Percentiles rank a stretch among this genome's conserved stretches.
phyloP scores from a whole-genome alignment of 2,888 invertebrate genomes.

The Pherbina coryleti region DNA sequence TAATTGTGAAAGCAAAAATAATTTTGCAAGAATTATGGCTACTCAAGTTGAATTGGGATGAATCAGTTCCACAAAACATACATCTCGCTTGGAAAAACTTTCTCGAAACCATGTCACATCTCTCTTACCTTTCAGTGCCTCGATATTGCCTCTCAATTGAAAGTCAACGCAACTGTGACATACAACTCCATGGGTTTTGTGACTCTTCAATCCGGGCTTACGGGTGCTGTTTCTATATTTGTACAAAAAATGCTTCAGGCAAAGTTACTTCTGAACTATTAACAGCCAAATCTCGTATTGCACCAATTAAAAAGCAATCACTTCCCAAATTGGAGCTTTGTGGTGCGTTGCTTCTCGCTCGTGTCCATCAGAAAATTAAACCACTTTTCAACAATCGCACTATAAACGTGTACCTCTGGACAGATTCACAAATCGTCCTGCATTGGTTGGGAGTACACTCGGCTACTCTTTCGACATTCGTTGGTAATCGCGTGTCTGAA shows the following conservation, averaged over 20 bases:
- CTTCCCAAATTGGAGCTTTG: too few relatives aligned
- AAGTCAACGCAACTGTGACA: background rate
- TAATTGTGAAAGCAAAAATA: background rate
- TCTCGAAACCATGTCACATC: background rate
- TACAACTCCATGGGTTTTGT: background rate
- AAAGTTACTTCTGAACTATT: too few relatives aligned
- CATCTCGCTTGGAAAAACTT: background rate
- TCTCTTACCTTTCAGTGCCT: background rate
- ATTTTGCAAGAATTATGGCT: too few relatives aligned
- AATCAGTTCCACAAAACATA: background rate
- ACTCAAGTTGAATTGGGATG: too few relatives aligned
- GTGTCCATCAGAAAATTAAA: too few relatives aligned
- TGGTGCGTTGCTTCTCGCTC: too few relatives aligned
- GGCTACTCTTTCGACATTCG: background rate
- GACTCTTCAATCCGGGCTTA: background rate
- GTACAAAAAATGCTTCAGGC: too few relatives aligned
- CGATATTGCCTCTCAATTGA: background rate
- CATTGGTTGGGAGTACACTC: background rate
- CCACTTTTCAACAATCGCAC: background rate
- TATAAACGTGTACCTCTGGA: background rate
- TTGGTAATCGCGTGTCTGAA: background rate
- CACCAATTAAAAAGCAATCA: too few relatives aligned
- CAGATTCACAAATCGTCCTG: background rate
- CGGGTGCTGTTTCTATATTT: too few relatives aligned
- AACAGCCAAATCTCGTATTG: too few relatives aligned